Evolutionary conservation across 2,797 vertebrate genomes (phyloP).

Genomic region (Emydoidea blandingii): DNA sequence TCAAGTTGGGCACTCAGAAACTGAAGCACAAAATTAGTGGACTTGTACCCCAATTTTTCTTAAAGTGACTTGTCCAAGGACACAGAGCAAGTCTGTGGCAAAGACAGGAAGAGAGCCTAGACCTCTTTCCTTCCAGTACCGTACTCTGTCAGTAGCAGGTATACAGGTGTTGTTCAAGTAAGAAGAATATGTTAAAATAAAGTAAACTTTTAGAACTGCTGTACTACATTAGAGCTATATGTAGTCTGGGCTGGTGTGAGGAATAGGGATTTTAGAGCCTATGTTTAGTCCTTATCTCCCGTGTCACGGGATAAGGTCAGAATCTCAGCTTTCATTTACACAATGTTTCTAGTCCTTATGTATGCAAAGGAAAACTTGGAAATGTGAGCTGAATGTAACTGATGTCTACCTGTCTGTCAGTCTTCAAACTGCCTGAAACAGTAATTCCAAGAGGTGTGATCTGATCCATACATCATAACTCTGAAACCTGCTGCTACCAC

Average conservation of each 20-base stretch:
- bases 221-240: neutral
- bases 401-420: neutral
- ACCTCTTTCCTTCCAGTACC: rapidly evolving
- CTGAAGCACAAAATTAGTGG: neutral
- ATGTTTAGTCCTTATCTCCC: neutral
- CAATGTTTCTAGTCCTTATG: neutral
- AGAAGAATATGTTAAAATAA: neutral
- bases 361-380: neutral
- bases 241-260: neutral
- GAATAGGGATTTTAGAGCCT: neutral
- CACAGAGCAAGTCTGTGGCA: rapidly evolving
- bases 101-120: rapidly evolving
- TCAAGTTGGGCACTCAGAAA: neutral
- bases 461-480: neutral
- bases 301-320: neutral
- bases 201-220: neutral
- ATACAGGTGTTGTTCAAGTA: rapidly evolving
- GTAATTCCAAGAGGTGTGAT: neutral
- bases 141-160: rapidly evolving
- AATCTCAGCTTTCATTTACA: neutral
- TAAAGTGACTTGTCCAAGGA: rapidly evolving
- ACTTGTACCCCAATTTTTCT: neutral
- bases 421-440: neutral
- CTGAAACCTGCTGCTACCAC: neutral
- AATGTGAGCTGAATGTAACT: neutral